Evolutionary conservation across 92 coral and sea anemone genomes (phyloP).

Genomic region (Zoanthus sansibaricus): DNA sequence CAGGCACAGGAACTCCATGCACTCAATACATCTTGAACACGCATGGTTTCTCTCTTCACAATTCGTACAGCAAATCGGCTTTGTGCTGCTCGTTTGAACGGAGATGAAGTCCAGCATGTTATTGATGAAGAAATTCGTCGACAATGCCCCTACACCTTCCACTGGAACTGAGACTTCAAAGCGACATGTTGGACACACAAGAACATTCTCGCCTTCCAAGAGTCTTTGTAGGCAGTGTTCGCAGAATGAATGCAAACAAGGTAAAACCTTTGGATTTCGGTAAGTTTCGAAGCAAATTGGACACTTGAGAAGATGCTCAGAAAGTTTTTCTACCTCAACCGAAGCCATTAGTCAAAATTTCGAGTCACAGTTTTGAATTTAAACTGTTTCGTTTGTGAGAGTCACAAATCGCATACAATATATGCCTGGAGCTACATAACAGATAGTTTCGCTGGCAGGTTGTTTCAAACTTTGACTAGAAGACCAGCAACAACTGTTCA

Average conservation of each 20-base stretch:
- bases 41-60: conserved; percentile 90
- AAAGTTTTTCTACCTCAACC: conserved; percentile 95
- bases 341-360: conserved; percentile 76
- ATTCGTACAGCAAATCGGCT: conserved; percentile 89
- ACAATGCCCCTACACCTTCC: conserved; percentile 88
- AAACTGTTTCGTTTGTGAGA: neutral
- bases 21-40: conserved; percentile 89
- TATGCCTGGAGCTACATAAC: neutral
- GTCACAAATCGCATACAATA: neutral
- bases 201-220: conserved; percentile 81
- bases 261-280: conserved; percentile 90
- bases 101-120: conserved; percentile 97
- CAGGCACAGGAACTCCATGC: conserved; percentile 95
- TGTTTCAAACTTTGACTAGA: conserved; percentile 3
- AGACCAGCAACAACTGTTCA: neutral
- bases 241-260: conserved; percentile 95
- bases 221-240: conserved; percentile 88
- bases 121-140: conserved; percentile 96
- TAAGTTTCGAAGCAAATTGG: conserved; percentile 95
- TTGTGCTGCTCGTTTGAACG: conserved; percentile 87
- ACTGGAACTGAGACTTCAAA: conserved; percentile 83
- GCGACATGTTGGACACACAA: conserved; percentile 93
- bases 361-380: neutral
- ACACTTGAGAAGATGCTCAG: conserved; percentile 95
- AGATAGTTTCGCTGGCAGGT: neutral